Evolutionary conservation across 2,888 invertebrate genomes (phyloP).

Genomic region (Coleophora flavipennella): DNA sequence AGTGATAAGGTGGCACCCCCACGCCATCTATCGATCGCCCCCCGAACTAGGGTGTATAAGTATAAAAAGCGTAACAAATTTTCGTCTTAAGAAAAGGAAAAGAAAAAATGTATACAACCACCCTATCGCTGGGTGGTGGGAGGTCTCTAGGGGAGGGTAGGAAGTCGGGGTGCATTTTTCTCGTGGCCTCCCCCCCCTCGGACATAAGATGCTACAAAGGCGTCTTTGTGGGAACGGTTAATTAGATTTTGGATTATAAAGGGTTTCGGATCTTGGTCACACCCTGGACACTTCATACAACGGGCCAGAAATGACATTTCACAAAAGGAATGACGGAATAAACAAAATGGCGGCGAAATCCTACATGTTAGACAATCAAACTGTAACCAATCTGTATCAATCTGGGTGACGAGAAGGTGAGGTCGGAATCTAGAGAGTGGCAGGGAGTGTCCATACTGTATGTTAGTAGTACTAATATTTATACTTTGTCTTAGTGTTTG

Average conservation of each 20-base stretch:
- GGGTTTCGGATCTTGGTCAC: background rate
- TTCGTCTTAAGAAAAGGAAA: slow-evolving; percentile 74
- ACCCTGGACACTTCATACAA: too few relatives aligned
- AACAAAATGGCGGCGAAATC: too few relatives aligned
- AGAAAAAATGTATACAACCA: slow-evolving; percentile 71
- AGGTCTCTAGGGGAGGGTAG: slow-evolving; percentile 18
- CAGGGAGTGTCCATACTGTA: too few relatives aligned
- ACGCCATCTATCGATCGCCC: slow-evolving; percentile 54
- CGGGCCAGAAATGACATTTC: too few relatives aligned
- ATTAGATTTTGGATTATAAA: slow-evolving; percentile 39
- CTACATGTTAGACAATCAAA: too few relatives aligned
- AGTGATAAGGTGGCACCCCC: slow-evolving; percentile 43
- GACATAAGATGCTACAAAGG: slow-evolving; percentile 64
- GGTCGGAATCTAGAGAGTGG: too few relatives aligned
- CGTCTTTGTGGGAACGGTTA: slow-evolving; percentile 54
- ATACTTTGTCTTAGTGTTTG: too few relatives aligned
- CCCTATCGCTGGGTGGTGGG: slow-evolving; percentile 34
- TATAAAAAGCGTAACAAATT: slow-evolving; percentile 74
- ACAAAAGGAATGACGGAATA: too few relatives aligned
- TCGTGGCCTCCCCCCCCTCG: slow-evolving; percentile 47
- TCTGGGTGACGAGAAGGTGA: too few relatives aligned
- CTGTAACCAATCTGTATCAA: too few relatives aligned
- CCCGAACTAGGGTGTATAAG: slow-evolving; percentile 39
- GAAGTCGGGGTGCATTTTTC: slow-evolving; percentile 53
- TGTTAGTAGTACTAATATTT: too few relatives aligned